Conservation (phyloP, 2,113 vertebrate species). For the Mobula hypostoma region DNA sequence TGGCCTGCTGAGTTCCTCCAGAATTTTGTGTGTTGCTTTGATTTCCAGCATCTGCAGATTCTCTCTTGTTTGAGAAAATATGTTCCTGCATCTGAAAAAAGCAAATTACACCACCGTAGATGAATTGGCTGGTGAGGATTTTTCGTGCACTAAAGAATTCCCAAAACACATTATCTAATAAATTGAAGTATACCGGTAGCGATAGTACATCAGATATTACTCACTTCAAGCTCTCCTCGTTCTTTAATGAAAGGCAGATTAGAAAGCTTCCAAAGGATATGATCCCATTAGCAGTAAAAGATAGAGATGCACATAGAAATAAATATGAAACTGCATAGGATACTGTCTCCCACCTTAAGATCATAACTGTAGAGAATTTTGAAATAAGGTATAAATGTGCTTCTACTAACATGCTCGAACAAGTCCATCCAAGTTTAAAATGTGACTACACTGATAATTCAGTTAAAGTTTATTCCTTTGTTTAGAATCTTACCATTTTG, state of each 20-base stretch:
- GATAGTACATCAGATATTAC: neutral
- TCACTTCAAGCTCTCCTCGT: neutral
- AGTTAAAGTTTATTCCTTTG: neutral
- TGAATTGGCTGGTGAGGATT: neutral
- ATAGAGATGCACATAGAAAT: neutral
- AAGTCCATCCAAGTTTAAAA: too few species aligned
- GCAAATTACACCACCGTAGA: neutral
- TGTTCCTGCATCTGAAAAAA: neutral
- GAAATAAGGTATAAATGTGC: neutral
- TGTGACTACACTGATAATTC: neutral
- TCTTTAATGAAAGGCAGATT: slow-evolving; percentile 19
- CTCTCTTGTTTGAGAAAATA: neutral
- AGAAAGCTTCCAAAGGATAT: neutral
- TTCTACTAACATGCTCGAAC: neutral
- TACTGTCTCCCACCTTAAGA: neutral
- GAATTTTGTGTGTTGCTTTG: too few species aligned
- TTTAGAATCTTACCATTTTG: neutral
- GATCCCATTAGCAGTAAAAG: neutral
- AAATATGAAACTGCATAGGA: neutral
- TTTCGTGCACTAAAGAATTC: neutral
- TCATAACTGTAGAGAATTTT: neutral
- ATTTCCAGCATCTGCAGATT: too few species aligned
- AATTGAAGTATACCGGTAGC: neutral
- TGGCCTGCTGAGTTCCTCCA: too few species aligned
- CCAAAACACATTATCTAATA: neutral